Base-by-base conservation (phyloP, 2,888 invertebrate species). In the Tenthredo amoena region DNA sequence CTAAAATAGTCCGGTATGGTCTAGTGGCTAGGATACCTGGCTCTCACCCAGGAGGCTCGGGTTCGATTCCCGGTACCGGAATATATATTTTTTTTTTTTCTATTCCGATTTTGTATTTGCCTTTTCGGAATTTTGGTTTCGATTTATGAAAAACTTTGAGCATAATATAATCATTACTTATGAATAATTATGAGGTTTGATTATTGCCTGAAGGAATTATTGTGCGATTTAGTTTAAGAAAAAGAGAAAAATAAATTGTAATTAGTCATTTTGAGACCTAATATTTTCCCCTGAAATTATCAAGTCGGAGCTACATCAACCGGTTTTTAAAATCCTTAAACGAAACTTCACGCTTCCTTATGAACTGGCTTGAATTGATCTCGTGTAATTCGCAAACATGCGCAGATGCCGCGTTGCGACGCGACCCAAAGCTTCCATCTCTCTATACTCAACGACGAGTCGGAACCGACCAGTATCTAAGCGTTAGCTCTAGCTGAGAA, bases 41-140 rank as follows among this genome's bases (percentile, higher is more conserved):
- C 95, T 95, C 93, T 95, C 95, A 95, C 94, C 95, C 95, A 95
- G 95, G 94, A 95, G 95, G 95, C 95, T 94, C 95, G 95, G 95
- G 95, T 95, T 95, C 94, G 95, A 95, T 95, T 95, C 95, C 94
- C 94, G 94, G 94, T 95, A 94, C 93, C 94, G 94, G 94, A 94
- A 88, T 86, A 88, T 89, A 92, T 91, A 91, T 91, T 89, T 86
- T 84, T 87, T 87, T 74, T 86, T 84, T 77, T 84, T 76, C 81
- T 31, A 18, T 47, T 50, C n/a, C n/a, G 4, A 18, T 40, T 1
- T 40, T 40, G 21, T 40, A n/a, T 7, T 26, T 12, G 43, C 12
- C 12, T 10, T 12, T 18, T 34, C 2, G 2, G 15, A 71, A 71
- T 71, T 71, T 34, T 34, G 1, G n/a, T 31, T 68, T 34, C 26